A percentile compares a stretch with the other conserved stretches of the same genome.
Conservation (phyloP, 2,113 vertebrate genomes). For the Phoxinus phoxinus region DNA sequence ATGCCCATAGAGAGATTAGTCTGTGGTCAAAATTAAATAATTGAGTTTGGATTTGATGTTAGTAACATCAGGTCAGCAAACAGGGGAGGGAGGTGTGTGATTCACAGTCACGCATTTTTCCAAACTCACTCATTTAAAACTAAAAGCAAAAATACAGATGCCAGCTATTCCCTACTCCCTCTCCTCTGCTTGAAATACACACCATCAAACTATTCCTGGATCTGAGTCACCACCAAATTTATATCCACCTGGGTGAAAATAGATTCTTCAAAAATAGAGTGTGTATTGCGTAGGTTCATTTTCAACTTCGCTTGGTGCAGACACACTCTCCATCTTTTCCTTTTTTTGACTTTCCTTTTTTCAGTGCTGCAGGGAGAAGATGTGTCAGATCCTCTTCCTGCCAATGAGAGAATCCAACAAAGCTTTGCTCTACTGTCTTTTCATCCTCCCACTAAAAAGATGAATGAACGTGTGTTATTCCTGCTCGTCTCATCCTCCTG, state of each 20-base stretch:
- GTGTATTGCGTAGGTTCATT: slow-evolving; percentile 56
- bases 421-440: slow-evolving; percentile 41
- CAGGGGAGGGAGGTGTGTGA: slow-evolving; percentile 18
- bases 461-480: slow-evolving; percentile 44
- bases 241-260: slow-evolving; percentile 60
- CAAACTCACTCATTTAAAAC: slow-evolving; percentile 27
- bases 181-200: slow-evolving; percentile 47
- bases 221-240: slow-evolving; percentile 53
- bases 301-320: slow-evolving; percentile 49
- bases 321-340: slow-evolving; percentile 23
- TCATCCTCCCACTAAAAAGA: slow-evolving; percentile 33
- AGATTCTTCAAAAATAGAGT: slow-evolving; percentile 57
- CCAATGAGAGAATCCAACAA: slow-evolving; percentile 48
- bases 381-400: slow-evolving; percentile 60
- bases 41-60: slow-evolving; percentile 39
- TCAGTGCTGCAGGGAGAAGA: slow-evolving; percentile 38
- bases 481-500: background rate
- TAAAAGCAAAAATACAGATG: slow-evolving; percentile 37
- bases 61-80: slow-evolving; percentile 50
- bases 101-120: slow-evolving; percentile 39
- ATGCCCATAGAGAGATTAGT: slow-evolving; percentile 25
- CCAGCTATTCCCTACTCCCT: slow-evolving; percentile 38
- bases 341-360: slow-evolving; percentile 38
- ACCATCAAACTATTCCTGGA: slow-evolving; percentile 45
- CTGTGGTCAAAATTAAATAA: slow-evolving; percentile 36